These are phyloP conservation scores for Rhegmatorhina hoffmannsi DNA, from an alignment of 2,113 vertebrate species.

Conservation along the genomic window DNA sequence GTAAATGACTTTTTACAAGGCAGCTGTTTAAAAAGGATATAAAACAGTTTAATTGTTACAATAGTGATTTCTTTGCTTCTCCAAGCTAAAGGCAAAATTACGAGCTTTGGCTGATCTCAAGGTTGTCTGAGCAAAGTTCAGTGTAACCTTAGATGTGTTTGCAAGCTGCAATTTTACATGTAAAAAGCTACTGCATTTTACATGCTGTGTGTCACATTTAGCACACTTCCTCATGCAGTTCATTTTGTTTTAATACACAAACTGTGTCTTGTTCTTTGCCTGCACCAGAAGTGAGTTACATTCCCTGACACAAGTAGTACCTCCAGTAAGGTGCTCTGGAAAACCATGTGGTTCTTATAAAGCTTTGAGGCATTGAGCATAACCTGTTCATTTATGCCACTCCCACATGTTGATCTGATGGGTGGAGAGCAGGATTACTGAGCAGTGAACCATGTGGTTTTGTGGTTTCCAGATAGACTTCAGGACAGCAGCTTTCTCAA, in stretches of 20 bases:
- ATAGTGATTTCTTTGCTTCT: background rate
- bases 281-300: background rate
- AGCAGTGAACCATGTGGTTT: background rate
- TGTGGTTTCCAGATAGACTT: background rate
- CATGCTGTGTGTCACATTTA: background rate
- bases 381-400: fast-evolving
- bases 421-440: background rate
- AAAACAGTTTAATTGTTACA: background rate
- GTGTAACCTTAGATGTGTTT: background rate
- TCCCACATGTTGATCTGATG: background rate
- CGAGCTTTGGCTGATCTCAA: background rate
- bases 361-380: background rate
- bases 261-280: background rate
- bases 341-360: background rate
- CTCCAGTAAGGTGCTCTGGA: background rate
- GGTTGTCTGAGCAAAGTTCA: background rate
- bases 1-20: background rate
- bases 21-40: background rate
- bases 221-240: background rate
- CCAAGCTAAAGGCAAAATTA: background rate
- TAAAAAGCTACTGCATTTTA: background rate
- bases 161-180: background rate
- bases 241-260: background rate
- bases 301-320: background rate
- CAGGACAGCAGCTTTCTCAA: background rate